phyloP scores from a whole-genome alignment of 2,113 vertebrate species.

The Rhinoptilus africanus region DNA sequence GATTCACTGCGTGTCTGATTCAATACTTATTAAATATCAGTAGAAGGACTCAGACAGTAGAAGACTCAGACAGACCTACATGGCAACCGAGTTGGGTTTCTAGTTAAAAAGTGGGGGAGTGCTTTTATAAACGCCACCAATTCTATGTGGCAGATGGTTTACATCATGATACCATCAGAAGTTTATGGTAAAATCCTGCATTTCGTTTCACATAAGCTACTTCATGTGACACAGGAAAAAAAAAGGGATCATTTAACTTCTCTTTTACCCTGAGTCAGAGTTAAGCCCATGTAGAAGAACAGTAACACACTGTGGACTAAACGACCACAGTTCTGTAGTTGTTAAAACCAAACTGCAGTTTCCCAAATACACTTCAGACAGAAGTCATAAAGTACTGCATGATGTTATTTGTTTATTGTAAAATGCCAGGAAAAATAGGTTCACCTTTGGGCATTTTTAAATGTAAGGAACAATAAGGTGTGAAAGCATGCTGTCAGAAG shows the following conservation, averaged over 20 bases:
- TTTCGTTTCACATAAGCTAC: background rate
- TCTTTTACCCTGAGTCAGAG: background rate
- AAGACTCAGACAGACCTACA: background rate
- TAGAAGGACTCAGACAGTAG: background rate
- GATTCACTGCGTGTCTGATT: background rate
- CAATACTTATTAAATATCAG: background rate
- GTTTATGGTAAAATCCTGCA: background rate
- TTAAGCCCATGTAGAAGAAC: constrained; percentile 18
- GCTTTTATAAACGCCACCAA: background rate
- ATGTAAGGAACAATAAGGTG: constrained; percentile 71
- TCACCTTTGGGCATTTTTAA: constrained; percentile 64
- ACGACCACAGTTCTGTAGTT: background rate
- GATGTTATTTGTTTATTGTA: constrained; percentile 52
- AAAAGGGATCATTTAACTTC: background rate
- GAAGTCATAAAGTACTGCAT: constrained; percentile 68
- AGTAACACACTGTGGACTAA: constrained; percentile 35
- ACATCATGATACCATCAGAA: background rate
- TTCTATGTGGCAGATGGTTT: background rate
- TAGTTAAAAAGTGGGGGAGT: background rate
- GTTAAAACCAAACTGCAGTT: constrained; percentile 37
- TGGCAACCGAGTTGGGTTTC: background rate
- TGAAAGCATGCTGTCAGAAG: constrained; percentile 74
- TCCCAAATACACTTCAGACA: constrained; percentile 59
- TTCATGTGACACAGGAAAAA: background rate
- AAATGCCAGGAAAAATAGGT: constrained; percentile 25